Conservation (phyloP, 1,140 invertebrate species). For the Drosophila ambigua region DNA sequence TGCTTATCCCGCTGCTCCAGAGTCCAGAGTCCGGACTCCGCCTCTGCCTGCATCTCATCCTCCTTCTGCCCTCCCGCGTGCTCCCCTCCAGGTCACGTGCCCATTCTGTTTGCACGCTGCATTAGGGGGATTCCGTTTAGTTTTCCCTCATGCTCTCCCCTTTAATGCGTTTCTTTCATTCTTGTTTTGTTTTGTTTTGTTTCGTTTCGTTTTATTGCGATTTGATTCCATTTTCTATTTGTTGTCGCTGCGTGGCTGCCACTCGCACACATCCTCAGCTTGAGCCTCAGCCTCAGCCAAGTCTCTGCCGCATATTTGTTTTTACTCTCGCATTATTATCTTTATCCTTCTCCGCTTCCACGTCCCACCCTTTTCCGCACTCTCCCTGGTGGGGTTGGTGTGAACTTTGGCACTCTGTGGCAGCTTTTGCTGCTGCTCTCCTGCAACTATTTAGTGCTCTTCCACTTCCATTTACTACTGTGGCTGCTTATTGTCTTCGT, state of each 20-base stretch:
- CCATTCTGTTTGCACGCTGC: slow-evolving; percentile 75
- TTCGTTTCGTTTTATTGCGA: slow-evolving; percentile 72
- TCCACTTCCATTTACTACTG: slow-evolving; percentile 30
- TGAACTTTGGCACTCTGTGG: slow-evolving; percentile 75
- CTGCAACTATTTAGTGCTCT: slow-evolving; percentile 42
- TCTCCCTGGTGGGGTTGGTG: slow-evolving; percentile 55
- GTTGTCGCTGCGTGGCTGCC: slow-evolving; percentile 1
- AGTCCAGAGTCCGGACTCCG: not conserved
- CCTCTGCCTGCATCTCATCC: not conserved
- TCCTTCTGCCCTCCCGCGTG: not conserved
- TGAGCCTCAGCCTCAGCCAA: not conserved
- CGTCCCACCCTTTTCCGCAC: slow-evolving; percentile 1
- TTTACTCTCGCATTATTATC: slow-evolving; percentile 71
- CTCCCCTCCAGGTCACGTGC: slow-evolving; percentile 64
- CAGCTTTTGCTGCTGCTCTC: slow-evolving; percentile 47
- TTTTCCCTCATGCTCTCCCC: slow-evolving; percentile 1
- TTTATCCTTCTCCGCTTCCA: slow-evolving; percentile 23
- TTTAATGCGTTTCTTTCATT: too few species aligned
- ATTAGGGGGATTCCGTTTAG: slow-evolving; percentile 76
- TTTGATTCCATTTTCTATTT: slow-evolving; percentile 75
- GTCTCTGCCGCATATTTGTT: slow-evolving; percentile 64
- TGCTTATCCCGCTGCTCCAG: slow-evolving; percentile 1
- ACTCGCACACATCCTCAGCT: slow-evolving; percentile 8
- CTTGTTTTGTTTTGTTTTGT: not conserved
- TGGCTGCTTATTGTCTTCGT: slow-evolving; percentile 54